Conservation (phyloP, 2,113 vertebrate genomes). For the Prolemur simus region DNA sequence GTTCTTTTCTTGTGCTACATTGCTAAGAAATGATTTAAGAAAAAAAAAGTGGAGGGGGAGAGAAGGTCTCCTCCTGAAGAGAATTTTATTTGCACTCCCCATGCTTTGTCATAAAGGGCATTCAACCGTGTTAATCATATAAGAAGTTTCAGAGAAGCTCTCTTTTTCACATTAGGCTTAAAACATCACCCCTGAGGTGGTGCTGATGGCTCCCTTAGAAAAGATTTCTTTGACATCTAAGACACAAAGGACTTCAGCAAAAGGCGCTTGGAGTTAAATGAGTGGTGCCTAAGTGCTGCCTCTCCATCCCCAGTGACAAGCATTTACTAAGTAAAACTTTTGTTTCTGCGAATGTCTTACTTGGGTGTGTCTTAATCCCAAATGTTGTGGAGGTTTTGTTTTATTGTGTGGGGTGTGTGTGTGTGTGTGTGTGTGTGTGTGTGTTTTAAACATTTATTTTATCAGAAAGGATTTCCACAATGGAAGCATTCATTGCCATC, state of each 20-base stretch:
- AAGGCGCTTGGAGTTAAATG: background rate
- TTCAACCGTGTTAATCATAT: slow-evolving; percentile 67
- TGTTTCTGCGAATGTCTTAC: slow-evolving; percentile 71
- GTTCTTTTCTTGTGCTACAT: slow-evolving; percentile 41
- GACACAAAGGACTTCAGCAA: slow-evolving; percentile 75
- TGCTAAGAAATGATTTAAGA: slow-evolving; percentile 58
- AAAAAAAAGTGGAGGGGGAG: background rate
- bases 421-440: background rate
- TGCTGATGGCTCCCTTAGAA: slow-evolving; percentile 71
- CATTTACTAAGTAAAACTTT: slow-evolving; percentile 70
- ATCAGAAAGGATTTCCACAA: slow-evolving; percentile 75
- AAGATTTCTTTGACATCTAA: slow-evolving; percentile 73
- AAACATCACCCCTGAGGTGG: slow-evolving; percentile 71
- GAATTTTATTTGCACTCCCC: slow-evolving; percentile 69
- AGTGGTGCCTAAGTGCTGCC: slow-evolving; percentile 50
- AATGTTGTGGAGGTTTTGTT: slow-evolving; percentile 62
- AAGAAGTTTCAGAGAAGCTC: slow-evolving; percentile 70
- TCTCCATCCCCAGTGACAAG: slow-evolving; percentile 53
- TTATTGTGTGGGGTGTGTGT: slow-evolving; percentile 33
- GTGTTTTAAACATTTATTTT: slow-evolving; percentile 69
- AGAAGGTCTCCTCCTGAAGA: slow-evolving; percentile 48
- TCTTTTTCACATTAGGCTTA: slow-evolving; percentile 73
- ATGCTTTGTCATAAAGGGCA: slow-evolving; percentile 74
- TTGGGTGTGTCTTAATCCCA: slow-evolving; percentile 76
- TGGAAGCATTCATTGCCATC: slow-evolving; percentile 70